Base-by-base conservation (phyloP, 1,140 invertebrate genomes). In the Drosophila equinoxialis region DNA sequence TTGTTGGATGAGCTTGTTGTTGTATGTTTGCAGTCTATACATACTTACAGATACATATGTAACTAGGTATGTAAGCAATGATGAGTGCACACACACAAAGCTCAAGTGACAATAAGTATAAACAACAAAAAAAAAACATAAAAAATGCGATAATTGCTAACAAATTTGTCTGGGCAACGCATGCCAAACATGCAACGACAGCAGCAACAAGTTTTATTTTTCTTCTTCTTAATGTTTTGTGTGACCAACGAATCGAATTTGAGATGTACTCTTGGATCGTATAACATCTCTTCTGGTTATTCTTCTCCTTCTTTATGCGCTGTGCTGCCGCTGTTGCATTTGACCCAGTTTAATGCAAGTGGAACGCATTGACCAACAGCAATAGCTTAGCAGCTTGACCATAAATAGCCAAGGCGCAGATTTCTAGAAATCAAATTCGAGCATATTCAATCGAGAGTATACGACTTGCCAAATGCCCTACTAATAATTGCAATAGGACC, bases 271-370 rank as follows among this genome's bases (percentile, higher is more conserved):
- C 45, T 20, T 33, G 35, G 33, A 39, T 59, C 57, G 57, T 59
- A 59, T 59, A 59, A 59, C 57, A 59, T 59, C 17, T 59, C 30
- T 33, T 59, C 57, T 59, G 57, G 30, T 71, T 72, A 74, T 68
- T 65, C 45, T 71, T 65, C 65, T 42, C 60, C 39, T 67, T 61
- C 20, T 72, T 54, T 41, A 71, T 74, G 51, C 59, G 64, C 6
- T n/a, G 33, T 48, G 45, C 61, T 35, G 33, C 33, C 68, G 71
- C 41, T 76, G 55, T 42, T 74, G 77, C 70, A 59, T 11, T 59
- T 90, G 89, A 91, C 89, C 89, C 81, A 91, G 89, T 91, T 91
- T 80, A 57, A 62, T 76, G 89, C 89, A 91, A 91, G 89, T 91
- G 89, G 89, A 90, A 90, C 87, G 77, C 74, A 82, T 71, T 79